Evolutionary conservation across 2,888 invertebrate genomes (phyloP).

Genomic region (Eupithecia subumbrata): DNA sequence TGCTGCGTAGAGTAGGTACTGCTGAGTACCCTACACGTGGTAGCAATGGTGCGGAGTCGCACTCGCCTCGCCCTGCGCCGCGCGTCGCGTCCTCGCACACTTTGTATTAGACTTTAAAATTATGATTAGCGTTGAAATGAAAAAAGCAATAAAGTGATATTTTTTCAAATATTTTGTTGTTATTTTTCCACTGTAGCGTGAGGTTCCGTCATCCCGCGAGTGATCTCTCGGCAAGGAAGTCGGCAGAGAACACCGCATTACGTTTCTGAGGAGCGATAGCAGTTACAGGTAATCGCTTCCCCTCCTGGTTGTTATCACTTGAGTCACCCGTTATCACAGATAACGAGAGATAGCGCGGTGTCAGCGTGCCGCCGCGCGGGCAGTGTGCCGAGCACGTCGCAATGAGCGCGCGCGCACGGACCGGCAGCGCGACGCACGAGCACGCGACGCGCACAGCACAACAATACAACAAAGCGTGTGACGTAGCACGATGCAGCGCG

Average conservation of each 20-base stretch:
- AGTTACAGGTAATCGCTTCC: not conserved
- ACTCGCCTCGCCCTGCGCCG: too few relatives aligned
- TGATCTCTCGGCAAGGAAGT: not conserved
- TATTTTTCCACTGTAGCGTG: not conserved
- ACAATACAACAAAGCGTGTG: too few relatives aligned
- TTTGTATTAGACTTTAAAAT: slow-evolving; percentile 35
- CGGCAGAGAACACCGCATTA: not conserved
- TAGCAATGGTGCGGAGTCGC: not conserved
- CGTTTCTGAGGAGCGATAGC: not conserved
- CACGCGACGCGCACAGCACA: slow-evolving; percentile 18
- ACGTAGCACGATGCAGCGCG: slow-evolving; percentile 51
- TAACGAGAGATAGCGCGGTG: not conserved
- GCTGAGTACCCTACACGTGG: not conserved
- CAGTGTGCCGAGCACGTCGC: not conserved
- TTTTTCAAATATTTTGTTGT: slow-evolving; percentile 45
- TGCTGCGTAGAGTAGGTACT: too few relatives aligned
- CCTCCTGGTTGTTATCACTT: not conserved
- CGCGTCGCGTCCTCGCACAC: slow-evolving; percentile 31
- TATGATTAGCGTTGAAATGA: slow-evolving; percentile 48
- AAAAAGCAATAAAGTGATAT: slow-evolving; percentile 71
- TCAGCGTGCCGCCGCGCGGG: not conserved
- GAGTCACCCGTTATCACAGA: not conserved
- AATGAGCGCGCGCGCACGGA: not conserved
- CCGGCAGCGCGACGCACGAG: not conserved
- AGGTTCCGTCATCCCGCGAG: not conserved